Conservation (phyloP, 1,140 invertebrate genomes). For the Penaeus japonicus region DNA sequence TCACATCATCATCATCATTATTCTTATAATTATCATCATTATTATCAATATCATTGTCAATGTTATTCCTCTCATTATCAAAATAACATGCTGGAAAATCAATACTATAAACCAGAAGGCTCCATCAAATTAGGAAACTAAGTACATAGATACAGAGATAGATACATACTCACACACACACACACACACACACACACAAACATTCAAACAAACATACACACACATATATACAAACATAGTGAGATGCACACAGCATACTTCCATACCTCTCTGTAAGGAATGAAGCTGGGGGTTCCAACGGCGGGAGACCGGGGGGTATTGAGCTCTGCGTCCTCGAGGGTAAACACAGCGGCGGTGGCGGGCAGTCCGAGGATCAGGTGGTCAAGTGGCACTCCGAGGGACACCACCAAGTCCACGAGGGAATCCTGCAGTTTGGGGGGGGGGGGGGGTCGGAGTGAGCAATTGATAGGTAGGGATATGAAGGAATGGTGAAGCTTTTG, state of each 20-base stretch:
- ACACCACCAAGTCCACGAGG: slow-evolving; percentile 76
- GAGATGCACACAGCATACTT: neutral
- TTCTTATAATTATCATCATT: too few species aligned
- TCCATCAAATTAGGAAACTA: too few species aligned
- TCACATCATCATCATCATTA: neutral
- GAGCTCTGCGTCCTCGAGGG: slow-evolving; percentile 70
- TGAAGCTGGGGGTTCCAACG: slow-evolving; percentile 67
- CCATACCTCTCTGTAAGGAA: slow-evolving; percentile 71
- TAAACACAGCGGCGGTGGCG: slow-evolving; percentile 73
- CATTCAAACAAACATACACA: slow-evolving; percentile 15
- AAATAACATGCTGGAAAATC: too few species aligned
- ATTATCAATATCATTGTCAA: too few species aligned
- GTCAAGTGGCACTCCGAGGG: slow-evolving; percentile 74
- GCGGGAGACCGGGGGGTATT: slow-evolving; percentile 76
- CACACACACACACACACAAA: neutral
- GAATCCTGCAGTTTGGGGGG: slow-evolving; percentile 72
- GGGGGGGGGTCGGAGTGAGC: neutral
- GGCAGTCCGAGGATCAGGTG: slow-evolving; percentile 77
- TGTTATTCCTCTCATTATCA: too few species aligned
- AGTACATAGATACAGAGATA: too few species aligned
- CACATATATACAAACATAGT: slow-evolving; percentile 13
- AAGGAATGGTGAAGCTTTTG: neutral
- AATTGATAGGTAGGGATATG: neutral
- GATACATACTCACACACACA: too few species aligned
- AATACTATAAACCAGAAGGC: too few species aligned